A percentile compares a stretch with the other conserved stretches of the same genome.
phyloP scores from a whole-genome alignment of 2,113 vertebrate species.

The Planiliza haematocheilus region DNA sequence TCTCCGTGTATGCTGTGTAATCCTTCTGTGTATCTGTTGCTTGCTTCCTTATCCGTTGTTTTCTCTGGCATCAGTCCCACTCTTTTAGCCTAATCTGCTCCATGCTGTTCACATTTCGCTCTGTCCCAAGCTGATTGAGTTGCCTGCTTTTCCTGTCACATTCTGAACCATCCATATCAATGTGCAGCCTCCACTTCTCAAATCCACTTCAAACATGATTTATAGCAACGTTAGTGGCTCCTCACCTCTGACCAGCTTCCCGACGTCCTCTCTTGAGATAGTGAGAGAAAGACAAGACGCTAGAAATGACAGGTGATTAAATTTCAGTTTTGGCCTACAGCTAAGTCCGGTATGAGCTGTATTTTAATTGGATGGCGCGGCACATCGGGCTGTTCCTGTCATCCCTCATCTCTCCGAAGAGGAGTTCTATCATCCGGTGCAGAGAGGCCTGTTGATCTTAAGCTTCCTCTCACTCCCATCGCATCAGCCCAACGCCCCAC shows the following conservation, averaged over 20 bases:
- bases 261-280: conserved; percentile 17
- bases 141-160: conserved; percentile 32
- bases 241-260: conserved; percentile 25
- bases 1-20: conserved; percentile 62
- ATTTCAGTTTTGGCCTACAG: conserved; percentile 39
- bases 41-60: conserved; percentile 66
- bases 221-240: conserved; percentile 13
- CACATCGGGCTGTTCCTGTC: conserved; percentile 32
- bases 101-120: conserved; percentile 66
- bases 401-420: conserved; percentile 44
- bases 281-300: conserved; percentile 15
- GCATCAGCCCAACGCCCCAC: not conserved
- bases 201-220: conserved; percentile 16
- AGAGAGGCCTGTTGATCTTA: conserved; percentile 58
- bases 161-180: conserved; percentile 14
- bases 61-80: conserved; percentile 53
- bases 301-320: conserved; percentile 42
- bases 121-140: conserved; percentile 44
- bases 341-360: conserved; percentile 9
- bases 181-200: not conserved
- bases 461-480: conserved; percentile 14
- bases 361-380: conserved; percentile 37
- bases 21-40: conserved; percentile 65
- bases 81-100: conserved; percentile 71
- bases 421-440: conserved; percentile 25